A percentile compares a stretch with the other conserved stretches of the same genome.
Evolutionary conservation across 2,113 vertebrate genomes (phyloP).

Genomic region (Semnornis frantzii): DNA sequence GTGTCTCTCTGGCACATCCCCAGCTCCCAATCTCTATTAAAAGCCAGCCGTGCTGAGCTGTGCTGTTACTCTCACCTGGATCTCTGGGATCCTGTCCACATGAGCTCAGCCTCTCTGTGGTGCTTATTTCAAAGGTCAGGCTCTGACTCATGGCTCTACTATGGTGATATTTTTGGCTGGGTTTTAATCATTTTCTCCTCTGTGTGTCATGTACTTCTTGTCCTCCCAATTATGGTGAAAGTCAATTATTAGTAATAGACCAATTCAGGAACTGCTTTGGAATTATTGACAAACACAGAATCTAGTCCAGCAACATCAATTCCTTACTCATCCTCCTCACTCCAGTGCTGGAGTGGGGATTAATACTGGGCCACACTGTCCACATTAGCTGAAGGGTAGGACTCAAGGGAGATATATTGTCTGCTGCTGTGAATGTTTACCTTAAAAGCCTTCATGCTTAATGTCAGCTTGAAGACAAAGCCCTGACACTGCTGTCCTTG

Average conservation of each 20-base stretch:
- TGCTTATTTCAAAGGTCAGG: slow-evolving; percentile 35
- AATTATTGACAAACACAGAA: not conserved
- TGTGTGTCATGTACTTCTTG: not conserved
- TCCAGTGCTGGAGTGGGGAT: not conserved
- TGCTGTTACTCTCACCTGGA: not conserved
- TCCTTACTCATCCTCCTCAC: not conserved
- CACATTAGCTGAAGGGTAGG: not conserved
- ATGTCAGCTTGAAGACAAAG: not conserved
- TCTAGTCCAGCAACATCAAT: not conserved
- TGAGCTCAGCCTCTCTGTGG: not conserved
- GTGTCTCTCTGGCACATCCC: not conserved
- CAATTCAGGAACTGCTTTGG: slow-evolving; percentile 22
- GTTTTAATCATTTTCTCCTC: slow-evolving; percentile 52
- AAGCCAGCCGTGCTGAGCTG: not conserved
- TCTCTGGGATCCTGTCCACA: not conserved
- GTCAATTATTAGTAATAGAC: slow-evolving; percentile 12
- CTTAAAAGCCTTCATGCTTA: not conserved
- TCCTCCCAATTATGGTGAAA: slow-evolving; percentile 47
- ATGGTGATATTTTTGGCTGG: slow-evolving; percentile 46
- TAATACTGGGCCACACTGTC: not conserved
- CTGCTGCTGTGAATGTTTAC: not conserved
- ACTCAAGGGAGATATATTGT: too few species aligned
- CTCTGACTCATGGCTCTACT: slow-evolving; percentile 43
- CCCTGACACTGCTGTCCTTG: fast-evolving
- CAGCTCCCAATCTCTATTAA: not conserved